phyloP scores from a whole-genome alignment of 1,140 invertebrate genomes.

The Caenorhabditis brenneri region DNA sequence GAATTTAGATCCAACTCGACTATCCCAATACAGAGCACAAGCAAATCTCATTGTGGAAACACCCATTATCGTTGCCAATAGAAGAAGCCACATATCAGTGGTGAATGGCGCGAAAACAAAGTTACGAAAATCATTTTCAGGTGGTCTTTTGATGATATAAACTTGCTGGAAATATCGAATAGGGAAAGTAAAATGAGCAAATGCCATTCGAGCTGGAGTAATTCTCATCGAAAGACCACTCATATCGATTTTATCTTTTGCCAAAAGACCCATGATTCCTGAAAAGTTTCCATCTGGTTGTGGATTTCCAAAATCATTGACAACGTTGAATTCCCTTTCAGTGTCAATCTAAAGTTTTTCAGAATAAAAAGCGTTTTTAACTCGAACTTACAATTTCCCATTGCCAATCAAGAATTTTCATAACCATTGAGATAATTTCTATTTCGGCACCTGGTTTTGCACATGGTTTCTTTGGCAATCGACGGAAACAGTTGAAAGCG shows the following conservation, averaged over 20 bases:
- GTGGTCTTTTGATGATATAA: conserved; percentile 52
- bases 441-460: conserved; percentile 55
- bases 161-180: conserved; percentile 57
- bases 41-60: conserved; percentile 46
- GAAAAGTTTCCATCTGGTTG: conserved; percentile 47
- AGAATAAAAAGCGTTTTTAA: not conserved
- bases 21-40: conserved; percentile 36
- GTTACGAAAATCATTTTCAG: conserved; percentile 50
- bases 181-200: conserved; percentile 55
- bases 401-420: conserved; percentile 55
- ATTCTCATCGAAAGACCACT: conserved; percentile 56
- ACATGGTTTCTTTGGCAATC: conserved; percentile 49
- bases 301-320: conserved; percentile 49
- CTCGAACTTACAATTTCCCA: conserved; percentile 48
- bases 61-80: conserved; percentile 44
- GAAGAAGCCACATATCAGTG: conserved; percentile 33
- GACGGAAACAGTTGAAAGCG: conserved; percentile 58
- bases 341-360: conserved; percentile 50
- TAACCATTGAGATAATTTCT: conserved; percentile 54
- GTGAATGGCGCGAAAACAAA: conserved; percentile 54
- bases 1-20: conserved; percentile 20
- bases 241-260: conserved; percentile 53
- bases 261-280: conserved; percentile 56
- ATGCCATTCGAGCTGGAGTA: conserved; percentile 52
- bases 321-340: conserved; percentile 41